These are phyloP conservation scores for Coracopsis vasa DNA, from an alignment of 2,113 vertebrate species.

Conservation along the genomic window DNA sequence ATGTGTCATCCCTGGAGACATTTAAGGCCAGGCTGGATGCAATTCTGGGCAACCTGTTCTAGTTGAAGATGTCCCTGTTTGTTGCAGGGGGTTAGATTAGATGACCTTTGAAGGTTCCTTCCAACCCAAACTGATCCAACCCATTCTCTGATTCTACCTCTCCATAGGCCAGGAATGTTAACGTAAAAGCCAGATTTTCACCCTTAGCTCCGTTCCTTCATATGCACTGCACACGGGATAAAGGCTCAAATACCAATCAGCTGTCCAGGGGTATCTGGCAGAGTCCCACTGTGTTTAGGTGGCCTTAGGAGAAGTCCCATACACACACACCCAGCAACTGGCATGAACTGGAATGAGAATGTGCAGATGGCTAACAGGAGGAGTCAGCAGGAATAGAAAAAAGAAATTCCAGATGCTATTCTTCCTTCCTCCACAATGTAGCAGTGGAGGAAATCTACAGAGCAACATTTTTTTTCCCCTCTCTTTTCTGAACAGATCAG, in stretches of 20 bases:
- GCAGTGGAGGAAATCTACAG: not conserved
- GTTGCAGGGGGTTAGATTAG: not conserved
- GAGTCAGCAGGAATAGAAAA: not conserved
- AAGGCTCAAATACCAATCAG: not conserved
- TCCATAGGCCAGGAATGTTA: not conserved
- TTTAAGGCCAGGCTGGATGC: not conserved
- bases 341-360: not conserved
- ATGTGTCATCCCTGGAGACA: not conserved
- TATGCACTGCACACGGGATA: not conserved
- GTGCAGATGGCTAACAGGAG: not conserved
- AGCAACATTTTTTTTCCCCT: not conserved
- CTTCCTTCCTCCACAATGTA: not conserved
- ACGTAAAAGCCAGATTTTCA: not conserved
- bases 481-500: not conserved
- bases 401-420: not conserved
- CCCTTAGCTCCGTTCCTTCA: not conserved
- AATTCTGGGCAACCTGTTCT: not conserved
- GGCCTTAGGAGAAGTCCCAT: not conserved
- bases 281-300: not conserved
- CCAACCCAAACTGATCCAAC: not conserved
- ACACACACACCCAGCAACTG: not conserved
- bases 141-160: not conserved
- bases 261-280: not conserved
- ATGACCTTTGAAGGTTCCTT: not conserved
- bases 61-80: not conserved